Evolutionary conservation across 2,888 invertebrate species (phyloP), one percentile per base, ranked within the genome.

Genomic region (Serrognathus titanus): DNA sequence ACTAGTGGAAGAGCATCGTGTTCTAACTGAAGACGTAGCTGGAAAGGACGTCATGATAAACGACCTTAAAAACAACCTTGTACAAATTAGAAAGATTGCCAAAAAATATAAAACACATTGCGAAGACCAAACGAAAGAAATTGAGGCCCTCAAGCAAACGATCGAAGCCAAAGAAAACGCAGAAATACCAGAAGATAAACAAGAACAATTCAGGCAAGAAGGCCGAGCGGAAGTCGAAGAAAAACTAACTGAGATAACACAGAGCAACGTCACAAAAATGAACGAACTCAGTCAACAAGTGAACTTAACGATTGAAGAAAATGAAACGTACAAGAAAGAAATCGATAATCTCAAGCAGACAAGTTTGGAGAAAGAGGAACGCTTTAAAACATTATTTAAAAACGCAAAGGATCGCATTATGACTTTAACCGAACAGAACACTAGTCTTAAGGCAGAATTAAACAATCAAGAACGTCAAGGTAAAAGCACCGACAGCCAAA

Each of bases 41-140:
- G 81, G 79, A 12, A 90, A 89, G 71, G 88, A 89, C 63, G 83
- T 83, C 1, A 79, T 83, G 20, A 77, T 90, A 10, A 83, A 81
- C 40, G 77, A 76, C 57, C 63, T 76, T 41, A 76, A 69, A 76
- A 82, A 69, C 73, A 82, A 74, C 59, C 64, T 77, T n/a, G 66
- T 71, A 2, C 75, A 75, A 61, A 65, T 92, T 39, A 85, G 92
- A 65, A 94, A 92, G 74, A 92, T 97, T 64, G 97, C 95, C 5
- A 91, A 94, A 69, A 94, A 94, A 70, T 97, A 96, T 74, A 96
- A 95, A 76, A 88, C 85, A 8, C 90, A 90, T 65, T 93, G 84
- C 72, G 90, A 90, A 71, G 92, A 92, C 65, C 79, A 90, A 13
- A 80, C 82, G 0, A 89, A 87, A 72, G 82, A 84, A 11, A 78